Evolutionary conservation across 2,888 invertebrate species (phyloP).

Genomic region (Leucoma salicis): DNA sequence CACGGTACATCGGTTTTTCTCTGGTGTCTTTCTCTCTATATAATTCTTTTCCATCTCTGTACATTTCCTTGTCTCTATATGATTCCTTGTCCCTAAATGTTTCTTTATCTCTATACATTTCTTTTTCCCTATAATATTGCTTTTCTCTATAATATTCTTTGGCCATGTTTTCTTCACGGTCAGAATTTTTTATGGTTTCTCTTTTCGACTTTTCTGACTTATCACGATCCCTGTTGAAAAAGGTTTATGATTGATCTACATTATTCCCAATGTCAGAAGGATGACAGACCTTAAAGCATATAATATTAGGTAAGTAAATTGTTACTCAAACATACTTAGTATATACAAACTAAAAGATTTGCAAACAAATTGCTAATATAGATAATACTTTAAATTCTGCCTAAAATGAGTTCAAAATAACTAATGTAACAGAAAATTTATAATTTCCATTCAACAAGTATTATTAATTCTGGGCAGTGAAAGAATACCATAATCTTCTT

Average conservation of each 20-base stretch:
- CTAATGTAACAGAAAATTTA: not conserved
- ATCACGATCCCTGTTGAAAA: constrained; percentile 72
- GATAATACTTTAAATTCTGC: constrained; percentile 12
- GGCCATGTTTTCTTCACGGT: constrained; percentile 63
- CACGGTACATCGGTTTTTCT: constrained; percentile 63
- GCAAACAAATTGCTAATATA: constrained; percentile 1
- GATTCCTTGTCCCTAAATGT: constrained; percentile 58
- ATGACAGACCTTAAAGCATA: constrained; percentile 57
- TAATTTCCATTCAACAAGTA: no score
- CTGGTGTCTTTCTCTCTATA: constrained; percentile 56
- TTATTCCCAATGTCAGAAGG: constrained; percentile 51
- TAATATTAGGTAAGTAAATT: constrained; percentile 40
- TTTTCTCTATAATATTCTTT: constrained; percentile 78
- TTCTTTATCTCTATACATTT: constrained; percentile 57
- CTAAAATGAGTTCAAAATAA: constrained; percentile 10
- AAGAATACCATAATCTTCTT: no score
- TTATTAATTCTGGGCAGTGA: no score
- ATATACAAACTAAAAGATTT: not conserved
- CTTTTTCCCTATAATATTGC: constrained; percentile 66
- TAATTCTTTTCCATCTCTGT: constrained; percentile 46
- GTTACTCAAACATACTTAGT: constrained; percentile 2
- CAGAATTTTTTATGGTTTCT: constrained; percentile 60
- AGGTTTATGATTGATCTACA: constrained; percentile 53
- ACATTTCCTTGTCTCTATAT: constrained; percentile 53
- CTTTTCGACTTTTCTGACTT: constrained; percentile 70